These are phyloP conservation scores for Eurosta solidaginis DNA, from an alignment of 1,140 invertebrate genomes.

Conservation along the genomic window DNA sequence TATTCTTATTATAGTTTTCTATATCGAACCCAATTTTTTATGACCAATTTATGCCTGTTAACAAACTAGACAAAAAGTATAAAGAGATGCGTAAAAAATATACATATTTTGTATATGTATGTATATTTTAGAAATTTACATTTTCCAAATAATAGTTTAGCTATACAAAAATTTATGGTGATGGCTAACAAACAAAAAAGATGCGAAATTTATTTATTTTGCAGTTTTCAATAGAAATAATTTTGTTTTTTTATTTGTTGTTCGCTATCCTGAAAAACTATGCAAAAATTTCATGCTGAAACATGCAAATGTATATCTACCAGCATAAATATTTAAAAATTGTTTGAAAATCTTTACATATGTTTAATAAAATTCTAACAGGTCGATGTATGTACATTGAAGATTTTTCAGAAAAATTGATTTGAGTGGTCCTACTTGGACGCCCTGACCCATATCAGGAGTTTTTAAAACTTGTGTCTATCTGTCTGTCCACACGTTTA, in stretches of 20 bases:
- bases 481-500: too few relatives aligned
- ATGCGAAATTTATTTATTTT: background rate
- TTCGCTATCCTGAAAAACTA: background rate
- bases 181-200: background rate
- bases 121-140: slow-evolving; percentile 9
- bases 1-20: too few relatives aligned
- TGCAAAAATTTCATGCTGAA: background rate
- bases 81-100: background rate
- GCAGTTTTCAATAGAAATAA: background rate
- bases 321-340: background rate
- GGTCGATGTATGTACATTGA: too few relatives aligned
- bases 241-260: background rate
- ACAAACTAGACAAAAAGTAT: too few relatives aligned
- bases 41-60: background rate
- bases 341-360: too few relatives aligned
- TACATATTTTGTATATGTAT: background rate
- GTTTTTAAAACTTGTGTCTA: too few relatives aligned
- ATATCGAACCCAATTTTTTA: too few relatives aligned
- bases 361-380: too few relatives aligned
- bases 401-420: too few relatives aligned
- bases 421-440: too few relatives aligned
- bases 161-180: slow-evolving; percentile 10
- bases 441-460: too few relatives aligned
- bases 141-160: background rate
- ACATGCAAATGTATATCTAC: background rate